Base-by-base conservation (phyloP, 2,888 invertebrate species). In the Drosophila koepferae region DNA sequence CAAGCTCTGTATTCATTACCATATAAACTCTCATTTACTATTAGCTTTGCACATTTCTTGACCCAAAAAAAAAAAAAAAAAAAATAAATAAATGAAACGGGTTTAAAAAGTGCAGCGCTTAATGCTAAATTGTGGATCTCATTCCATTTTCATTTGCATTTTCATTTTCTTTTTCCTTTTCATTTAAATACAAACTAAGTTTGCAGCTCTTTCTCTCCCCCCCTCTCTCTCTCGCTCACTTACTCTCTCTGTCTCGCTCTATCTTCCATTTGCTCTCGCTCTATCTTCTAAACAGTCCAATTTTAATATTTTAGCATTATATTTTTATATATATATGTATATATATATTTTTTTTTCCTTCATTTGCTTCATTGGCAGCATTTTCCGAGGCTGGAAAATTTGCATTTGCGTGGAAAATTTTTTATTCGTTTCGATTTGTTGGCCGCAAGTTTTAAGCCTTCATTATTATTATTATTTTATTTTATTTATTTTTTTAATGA, bases 381-480 rank as follows among this genome's bases (percentile, higher is more conserved):
- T 55, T 55, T 55, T 41, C 41, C 55, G 55, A 23, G 40, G 63
- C 44, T 55, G 49, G 7, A 46, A 65, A 65, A 62, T 63, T 74
- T 64, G 78, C 66, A 78, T 67, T 75, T 46, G 56, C 65, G 55
- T 59, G 62, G 36, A 63, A 53, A 70, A 49, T 48, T 53, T 70
- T 63, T 53, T 51, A 18, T 36, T 40, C 62, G 64, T 64, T 71
- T 71, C 64, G 64, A 67, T 65, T 61, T 49, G 18, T 40, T 51
- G 54, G 74, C 66, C 34, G 18, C 83, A 80, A 82, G 72, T 81
- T 82, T 83, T 87, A 85, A 85, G 85, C 85, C 82, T 78, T 51
- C 31, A 28, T 28, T 28, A 28, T 28, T 6, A 28, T 28, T 28
- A 28, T 28, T 28, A 2, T 20, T 4, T 46, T n/a, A n/a, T n/a